Conservation (phyloP, 2,113 vertebrate genomes). For the Tiliqua scincoides region DNA sequence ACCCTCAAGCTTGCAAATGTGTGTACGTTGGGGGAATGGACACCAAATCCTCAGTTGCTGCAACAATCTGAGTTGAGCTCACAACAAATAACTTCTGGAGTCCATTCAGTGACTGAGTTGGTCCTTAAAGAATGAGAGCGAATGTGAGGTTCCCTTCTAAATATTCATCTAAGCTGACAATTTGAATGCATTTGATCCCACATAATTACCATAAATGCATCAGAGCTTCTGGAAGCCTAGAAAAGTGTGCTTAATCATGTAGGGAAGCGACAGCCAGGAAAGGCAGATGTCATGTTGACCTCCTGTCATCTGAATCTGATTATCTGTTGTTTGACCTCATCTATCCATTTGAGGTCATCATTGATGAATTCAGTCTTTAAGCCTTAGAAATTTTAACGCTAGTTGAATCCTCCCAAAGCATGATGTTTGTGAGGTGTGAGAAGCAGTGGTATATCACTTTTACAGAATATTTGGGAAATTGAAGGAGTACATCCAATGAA, state of each 20-base stretch:
- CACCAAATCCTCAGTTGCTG: neutral
- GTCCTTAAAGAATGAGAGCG: conserved; percentile 30
- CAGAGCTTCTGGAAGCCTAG: conserved; percentile 19
- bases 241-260: conserved; percentile 24
- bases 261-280: conserved; percentile 50
- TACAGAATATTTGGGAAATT: conserved; percentile 12
- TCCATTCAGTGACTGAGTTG: conserved; percentile 11
- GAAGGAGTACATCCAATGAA: neutral
- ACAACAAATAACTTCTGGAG: conserved; percentile 4
- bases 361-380: conserved; percentile 12
- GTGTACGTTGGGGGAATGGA: no score
- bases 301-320: conserved; percentile 48
- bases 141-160: conserved; percentile 38
- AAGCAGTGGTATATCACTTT: neutral
- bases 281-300: conserved; percentile 47
- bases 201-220: conserved; percentile 37
- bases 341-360: conserved; percentile 16
- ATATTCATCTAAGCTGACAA: conserved; percentile 32
- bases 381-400: conserved; percentile 17
- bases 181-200: conserved; percentile 22
- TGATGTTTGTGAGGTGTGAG: neutral
- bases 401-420: rapidly evolving
- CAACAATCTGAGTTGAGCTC: neutral
- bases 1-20: neutral
- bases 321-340: conserved; percentile 43